Base-by-base conservation (phyloP, 2,113 vertebrate genomes). In the Corvus cornix region DNA sequence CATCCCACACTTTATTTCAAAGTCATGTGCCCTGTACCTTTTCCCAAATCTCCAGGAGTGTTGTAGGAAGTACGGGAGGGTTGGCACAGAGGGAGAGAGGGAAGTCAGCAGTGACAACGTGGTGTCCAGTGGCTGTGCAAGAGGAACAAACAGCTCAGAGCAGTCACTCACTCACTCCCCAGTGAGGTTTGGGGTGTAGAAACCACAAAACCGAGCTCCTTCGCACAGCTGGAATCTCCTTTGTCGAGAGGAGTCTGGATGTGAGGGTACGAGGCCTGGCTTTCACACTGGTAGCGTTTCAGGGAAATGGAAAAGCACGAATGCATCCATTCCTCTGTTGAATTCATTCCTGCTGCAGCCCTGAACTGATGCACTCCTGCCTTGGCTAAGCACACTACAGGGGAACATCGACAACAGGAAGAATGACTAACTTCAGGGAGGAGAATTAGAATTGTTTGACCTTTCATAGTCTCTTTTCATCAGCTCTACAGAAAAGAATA, bases 401-500 rank as follows among this genome's bases (percentile, higher is more conserved):
- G 78, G 84, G 79, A 75, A 66, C 77, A 35, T 2, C 79, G 84
- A 53, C 78, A 76, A 26, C 78, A 66, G 56, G 37, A 84, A 55
- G 87, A 87, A 94, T 85, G 49, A 82, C n/a, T 79, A 53, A 94
- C 74, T 84, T 95, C 73, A 66, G 62, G 49, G 89, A 75, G 62
- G 58, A 89, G 91, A 85, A 84, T 95, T 89, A 94, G 31, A 95
- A 89, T 89, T 87, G 81, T 84, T 92, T 92, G 89, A 95, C 83
- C 89, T 93, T 92, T 95, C 91, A 52, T n/a, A 77, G 90, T 87
- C 43, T 93, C 91, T 93, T 97, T 95, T 90, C 89, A 95, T 91
- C 93, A 95, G 43, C 60, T 89, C 30, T 52, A 62, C 48, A 89
- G 80, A 93, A 78, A 93, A 84, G 86, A 95, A 89, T 66, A 90